These are phyloP conservation scores for Sorex maritimensis DNA, from an alignment of 2,797 vertebrate species.

Conservation along the genomic window DNA sequence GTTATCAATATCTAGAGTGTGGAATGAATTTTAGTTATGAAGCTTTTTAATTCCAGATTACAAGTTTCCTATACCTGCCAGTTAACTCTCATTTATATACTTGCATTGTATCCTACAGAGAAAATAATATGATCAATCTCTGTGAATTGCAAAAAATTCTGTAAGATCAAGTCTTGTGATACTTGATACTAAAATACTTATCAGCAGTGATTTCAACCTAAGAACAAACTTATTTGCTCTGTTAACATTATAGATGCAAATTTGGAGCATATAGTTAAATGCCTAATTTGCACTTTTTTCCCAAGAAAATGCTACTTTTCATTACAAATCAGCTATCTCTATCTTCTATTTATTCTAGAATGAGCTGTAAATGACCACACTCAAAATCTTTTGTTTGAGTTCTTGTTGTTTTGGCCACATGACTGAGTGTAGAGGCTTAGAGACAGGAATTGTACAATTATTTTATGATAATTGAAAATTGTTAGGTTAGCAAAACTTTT, in stretches of 20 bases:
- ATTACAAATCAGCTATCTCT: not conserved
- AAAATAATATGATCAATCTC: not conserved
- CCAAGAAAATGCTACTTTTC: constrained; percentile 9
- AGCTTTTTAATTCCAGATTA: not conserved
- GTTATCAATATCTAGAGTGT: not conserved
- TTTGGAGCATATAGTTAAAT: not conserved
- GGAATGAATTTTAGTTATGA: not conserved
- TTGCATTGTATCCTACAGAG: not conserved
- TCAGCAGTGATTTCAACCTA: not conserved
- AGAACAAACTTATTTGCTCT: not conserved
- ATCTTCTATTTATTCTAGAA: not conserved
- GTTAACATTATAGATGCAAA: not conserved
- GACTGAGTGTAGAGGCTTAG: not conserved
- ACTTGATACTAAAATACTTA: not conserved
- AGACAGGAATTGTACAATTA: not conserved
- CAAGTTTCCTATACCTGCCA: not conserved
- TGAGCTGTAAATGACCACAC: not conserved
- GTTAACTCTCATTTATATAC: not conserved
- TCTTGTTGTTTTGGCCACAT: not conserved
- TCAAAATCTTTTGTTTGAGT: constrained; percentile 10
- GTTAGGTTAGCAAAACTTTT: constrained; percentile 24
- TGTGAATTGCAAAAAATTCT: not conserved
- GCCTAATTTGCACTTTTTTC: constrained; percentile 17
- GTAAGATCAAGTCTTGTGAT: not conserved
- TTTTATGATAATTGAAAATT: constrained; percentile 43